Base-by-base conservation (phyloP, 2,888 invertebrate genomes). In the Drosophila borealis region DNA sequence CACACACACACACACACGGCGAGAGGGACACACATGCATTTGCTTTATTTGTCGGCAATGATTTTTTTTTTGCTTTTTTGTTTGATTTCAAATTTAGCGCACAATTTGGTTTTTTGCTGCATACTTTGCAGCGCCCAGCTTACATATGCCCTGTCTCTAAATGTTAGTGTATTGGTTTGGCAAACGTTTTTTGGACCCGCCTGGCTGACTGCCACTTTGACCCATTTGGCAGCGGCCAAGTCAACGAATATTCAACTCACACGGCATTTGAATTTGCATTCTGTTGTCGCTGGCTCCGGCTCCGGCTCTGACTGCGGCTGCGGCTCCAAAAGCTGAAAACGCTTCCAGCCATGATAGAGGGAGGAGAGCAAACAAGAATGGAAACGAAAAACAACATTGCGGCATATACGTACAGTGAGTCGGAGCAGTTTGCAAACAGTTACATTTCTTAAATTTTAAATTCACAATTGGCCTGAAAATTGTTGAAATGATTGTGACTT, bases 191-290 rank as follows among this genome's bases (percentile, higher is more conserved):
- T 69, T 53, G 57, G 61, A 37, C 70, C 79, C 89, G 88, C 70
- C 83, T 84, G 89, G 89, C 89, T 85, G 82, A 87, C 88, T 89
- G 89, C 89, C 88, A 84, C 67, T 84, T 85, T 86, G 85, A 86
- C 85, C 85, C 88, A 86, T 80, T 86, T 86, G 85, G 85, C 85
- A 78, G 51, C 62, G 73, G 51, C 74, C 81, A 76, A 75, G 79
- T 72, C 80, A 72, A 80, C 69, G 64, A 62, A 67, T 67, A 74
- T 76, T 69, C 83, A 67, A 50, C 69, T 85, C 80, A 65, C 78
- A 88, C 71, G 75, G 80, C 69, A 65, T 54, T 74, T 70, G 79
- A 69, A 78, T 83, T 78, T 80, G 80, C 66, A 79, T 73, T 82
- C 67, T 39, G 56, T 34, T 65, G 39, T 33, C 55, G 29, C 37